These are phyloP conservation scores for Aphelenchoides bicaudatus DNA, from an alignment of 2,888 invertebrate genomes.

Conservation along the genomic window DNA sequence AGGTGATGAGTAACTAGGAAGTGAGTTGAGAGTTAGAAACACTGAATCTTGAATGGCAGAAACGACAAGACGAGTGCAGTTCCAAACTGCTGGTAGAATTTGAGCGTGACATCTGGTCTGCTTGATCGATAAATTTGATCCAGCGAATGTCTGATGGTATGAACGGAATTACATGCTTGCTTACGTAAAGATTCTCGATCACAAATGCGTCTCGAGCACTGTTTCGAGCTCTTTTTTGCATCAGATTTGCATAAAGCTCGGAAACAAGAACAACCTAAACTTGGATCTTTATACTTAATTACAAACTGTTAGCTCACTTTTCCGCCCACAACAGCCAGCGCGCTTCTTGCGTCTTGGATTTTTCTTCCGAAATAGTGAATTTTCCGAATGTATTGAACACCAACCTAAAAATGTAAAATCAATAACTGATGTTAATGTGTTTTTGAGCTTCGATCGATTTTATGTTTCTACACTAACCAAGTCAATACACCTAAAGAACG, in stretches of 20 bases:
- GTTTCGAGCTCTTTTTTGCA: slow-evolving; percentile 57
- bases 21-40: slow-evolving; percentile 32
- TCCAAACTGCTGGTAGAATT: slow-evolving; percentile 52
- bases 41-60: slow-evolving; percentile 57
- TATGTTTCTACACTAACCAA: too few relatives aligned
- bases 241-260: slow-evolving; percentile 59
- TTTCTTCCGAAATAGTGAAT: slow-evolving; percentile 61
- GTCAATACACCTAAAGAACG: slow-evolving; percentile 60
- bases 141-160: slow-evolving; percentile 59
- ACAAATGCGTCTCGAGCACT: slow-evolving; percentile 57
- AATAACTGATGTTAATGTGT: too few relatives aligned
- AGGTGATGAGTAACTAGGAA: not conserved
- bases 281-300: too few relatives aligned
- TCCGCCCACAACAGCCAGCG: slow-evolving; percentile 60
- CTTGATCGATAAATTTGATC: slow-evolving; percentile 58
- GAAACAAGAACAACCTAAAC: slow-evolving; percentile 60
- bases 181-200: slow-evolving; percentile 60
- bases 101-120: slow-evolving; percentile 42
- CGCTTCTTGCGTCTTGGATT: slow-evolving; percentile 57
- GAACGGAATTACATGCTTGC: slow-evolving; percentile 60
- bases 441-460: too few relatives aligned
- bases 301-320: slow-evolving; percentile 39
- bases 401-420: slow-evolving; percentile 56
- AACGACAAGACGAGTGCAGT: slow-evolving; percentile 55
- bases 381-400: slow-evolving; percentile 60